Base-by-base conservation (phyloP, 2,113 vertebrate species). In the Raphicerus campestris region DNA sequence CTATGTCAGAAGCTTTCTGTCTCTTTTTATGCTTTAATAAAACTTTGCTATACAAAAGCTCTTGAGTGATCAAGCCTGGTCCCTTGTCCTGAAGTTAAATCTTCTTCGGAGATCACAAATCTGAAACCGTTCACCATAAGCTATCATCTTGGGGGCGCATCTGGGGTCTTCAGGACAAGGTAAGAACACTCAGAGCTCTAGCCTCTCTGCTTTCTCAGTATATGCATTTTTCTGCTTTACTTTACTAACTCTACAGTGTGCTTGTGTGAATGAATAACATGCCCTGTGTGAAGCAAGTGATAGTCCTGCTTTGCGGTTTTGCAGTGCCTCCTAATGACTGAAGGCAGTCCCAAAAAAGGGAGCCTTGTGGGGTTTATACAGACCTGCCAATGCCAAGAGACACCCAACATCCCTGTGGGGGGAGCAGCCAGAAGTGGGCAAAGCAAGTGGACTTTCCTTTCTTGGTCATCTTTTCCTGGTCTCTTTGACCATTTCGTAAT, bases 81-180 rank as follows among this genome's bases (percentile, higher is more conserved):
- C n/a, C n/a, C n/a, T 63, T 66, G 63, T 70, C n/a, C n/a, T 5
- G 17, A 70, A 70, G 17, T 70, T 70, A 70, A 35, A 35, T 70
- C 63, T 35, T 35, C 63, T 66, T 19, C 1, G 0, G 63, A 70
- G 17, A 70, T 70, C n/a, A 70, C 17, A 70, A 70, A 20, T 70
- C 17, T 0, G 9, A 70, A 70, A 70, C n/a, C 0, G 0, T 70
- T 70, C 63, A 70, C 63, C 0, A 0, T 70, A 70, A 70, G 63
- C n/a, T 70, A 20, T 70, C 32, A 35, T 35, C 32, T 66, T 66
- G 63, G 63, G 3, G 32, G 32, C 32, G 20, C 17, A 66, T 35
- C 63, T 70, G 63, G 63, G 63, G n/a, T 70, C 63, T 70, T 35
- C n/a, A 70, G 63, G 63, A 35, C 63, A 70, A 70, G 9, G 17